Evolutionary conservation across 2,888 invertebrate genomes (phyloP), one percentile per base, ranked within the genome.

Genomic region (Drosophila testacea): DNA sequence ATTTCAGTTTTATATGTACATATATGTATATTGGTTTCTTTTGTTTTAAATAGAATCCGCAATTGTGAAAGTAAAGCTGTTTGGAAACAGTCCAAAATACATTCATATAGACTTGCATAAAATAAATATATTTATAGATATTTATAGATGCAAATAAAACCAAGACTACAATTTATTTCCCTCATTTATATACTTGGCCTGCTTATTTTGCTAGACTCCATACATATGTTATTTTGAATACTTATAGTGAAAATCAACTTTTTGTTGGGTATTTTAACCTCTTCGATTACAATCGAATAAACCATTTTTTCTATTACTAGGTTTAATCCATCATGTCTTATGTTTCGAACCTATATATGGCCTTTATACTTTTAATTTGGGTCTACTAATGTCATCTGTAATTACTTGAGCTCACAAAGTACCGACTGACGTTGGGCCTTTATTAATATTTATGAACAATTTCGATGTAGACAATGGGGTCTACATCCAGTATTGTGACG

Each of bases 81-180:
- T 83, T 83, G 83, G 90, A 83, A 83, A 69, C 77, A 69, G 71
- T 83, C 90, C 90, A 89, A 83, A 88, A 88, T 67, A 64, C 47
- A 79, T 51, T 32, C 34, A 32, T 41, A 42, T 42, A 50, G 10
- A 50, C 42, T 32, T 32, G 22, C 34, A 4, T 27, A 36, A 39
- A 41, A 30, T 36, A 52, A 16, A 41, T 41, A 16, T 41, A 36
- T 56, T 27, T 34, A 27, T 36, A 42, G 44, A 44, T 44, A 42
- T 56, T 44, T 78, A 66, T 77, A 79, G 75, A 30, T 42, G 50
- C 60, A 36, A 62, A 80, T 67, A 63, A 57, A 57, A 67, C 16
- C 46, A 59, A 59, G 56, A 51, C 11, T 57, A 46, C 32, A 64
- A 59, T 77, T 57, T 67, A 66, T 73, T 59, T 54, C 41, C 32